Conservation (phyloP, 2,888 invertebrate species). For the Apodemia mormo region DNA sequence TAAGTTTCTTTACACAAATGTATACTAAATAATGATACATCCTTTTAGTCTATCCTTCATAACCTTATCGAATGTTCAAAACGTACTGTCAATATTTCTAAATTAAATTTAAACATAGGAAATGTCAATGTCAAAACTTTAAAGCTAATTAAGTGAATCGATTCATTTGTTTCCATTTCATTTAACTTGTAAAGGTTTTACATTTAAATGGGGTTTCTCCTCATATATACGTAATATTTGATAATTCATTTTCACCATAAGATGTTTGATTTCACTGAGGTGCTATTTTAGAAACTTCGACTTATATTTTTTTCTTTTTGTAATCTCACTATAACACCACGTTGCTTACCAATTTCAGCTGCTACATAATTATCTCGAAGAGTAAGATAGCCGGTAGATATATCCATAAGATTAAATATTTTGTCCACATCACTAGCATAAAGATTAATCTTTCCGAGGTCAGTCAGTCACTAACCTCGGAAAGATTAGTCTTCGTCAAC, state of each 20-base stretch:
- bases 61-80: constrained; percentile 64
- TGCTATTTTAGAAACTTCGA: background rate
- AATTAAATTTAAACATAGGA: constrained; percentile 52
- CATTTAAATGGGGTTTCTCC: constrained; percentile 9
- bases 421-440: no score
- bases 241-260: constrained; percentile 12
- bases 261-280: background rate
- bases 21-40: background rate
- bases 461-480: no score
- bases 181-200: constrained; percentile 20
- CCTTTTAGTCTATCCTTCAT: constrained; percentile 40
- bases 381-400: no score
- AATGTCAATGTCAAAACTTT: constrained; percentile 60
- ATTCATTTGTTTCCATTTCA: constrained; percentile 24
- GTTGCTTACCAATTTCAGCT: no score
- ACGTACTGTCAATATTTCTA: constrained; percentile 70
- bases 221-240: constrained; percentile 16
- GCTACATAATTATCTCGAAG: no score
- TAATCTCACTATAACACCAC: no score
- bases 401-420: no score
- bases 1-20: background rate
- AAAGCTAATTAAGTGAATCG: constrained; percentile 43
- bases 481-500: no score
- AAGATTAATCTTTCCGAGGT: no score
- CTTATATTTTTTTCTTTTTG: background rate